Evolutionary conservation across 2,888 invertebrate species (phyloP).

Genomic region (Spisula subtruncata): DNA sequence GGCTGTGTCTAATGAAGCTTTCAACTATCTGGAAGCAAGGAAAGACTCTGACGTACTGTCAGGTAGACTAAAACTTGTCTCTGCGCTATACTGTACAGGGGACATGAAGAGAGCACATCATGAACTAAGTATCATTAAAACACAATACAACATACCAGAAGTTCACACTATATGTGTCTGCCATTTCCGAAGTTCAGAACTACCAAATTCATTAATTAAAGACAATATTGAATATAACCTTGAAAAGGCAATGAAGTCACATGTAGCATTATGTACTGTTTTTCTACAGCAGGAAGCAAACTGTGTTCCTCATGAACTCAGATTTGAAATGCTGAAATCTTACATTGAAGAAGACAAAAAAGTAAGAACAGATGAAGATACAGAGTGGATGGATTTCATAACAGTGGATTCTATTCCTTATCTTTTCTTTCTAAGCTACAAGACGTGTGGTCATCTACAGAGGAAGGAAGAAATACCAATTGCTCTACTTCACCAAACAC

Average conservation of each 20-base stretch:
- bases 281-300: background rate
- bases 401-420: conserved; percentile 21
- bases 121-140: background rate
- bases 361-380: background rate
- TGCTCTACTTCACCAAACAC: background rate
- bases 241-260: background rate
- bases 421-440: conserved; percentile 25
- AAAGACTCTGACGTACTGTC: background rate
- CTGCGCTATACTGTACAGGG: background rate
- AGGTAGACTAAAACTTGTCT: conserved; percentile 18
- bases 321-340: conserved; percentile 20
- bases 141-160: background rate
- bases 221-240: background rate
- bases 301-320: conserved; percentile 23
- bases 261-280: background rate
- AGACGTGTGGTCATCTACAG: background rate
- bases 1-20: background rate
- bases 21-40: background rate
- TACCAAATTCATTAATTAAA: background rate
- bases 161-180: background rate
- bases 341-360: background rate
- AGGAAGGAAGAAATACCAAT: background rate
- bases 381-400: background rate
- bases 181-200: too few species aligned
- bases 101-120: background rate